phyloP scores from a whole-genome alignment of 2,113 vertebrate genomes.

The Vidua macroura region DNA sequence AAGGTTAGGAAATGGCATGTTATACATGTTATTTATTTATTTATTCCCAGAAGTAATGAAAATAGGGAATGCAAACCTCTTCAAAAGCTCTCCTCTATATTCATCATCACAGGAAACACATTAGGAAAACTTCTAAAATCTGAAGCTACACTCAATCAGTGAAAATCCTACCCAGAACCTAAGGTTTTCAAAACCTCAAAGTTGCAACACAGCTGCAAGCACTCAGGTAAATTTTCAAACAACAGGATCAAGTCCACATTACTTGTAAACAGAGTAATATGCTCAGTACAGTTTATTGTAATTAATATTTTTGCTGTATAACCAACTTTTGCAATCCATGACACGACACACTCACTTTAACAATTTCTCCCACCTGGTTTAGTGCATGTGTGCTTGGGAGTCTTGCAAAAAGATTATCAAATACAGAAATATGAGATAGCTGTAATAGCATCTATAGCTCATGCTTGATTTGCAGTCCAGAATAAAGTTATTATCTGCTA shows the following conservation, averaged over 20 bases:
- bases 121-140: neutral
- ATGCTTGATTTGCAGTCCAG: neutral
- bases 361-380: neutral
- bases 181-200: neutral
- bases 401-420: neutral
- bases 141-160: neutral
- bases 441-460: neutral
- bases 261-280: neutral
- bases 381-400: neutral
- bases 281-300: neutral
- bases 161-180: neutral
- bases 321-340: neutral
- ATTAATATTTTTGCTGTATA: neutral
- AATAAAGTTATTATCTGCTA: neutral
- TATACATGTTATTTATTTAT: neutral
- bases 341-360: neutral
- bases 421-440: neutral
- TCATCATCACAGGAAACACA: neutral
- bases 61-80: neutral
- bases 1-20: neutral
- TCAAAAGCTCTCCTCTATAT: neutral
- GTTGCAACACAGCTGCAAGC: neutral
- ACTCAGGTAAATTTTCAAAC: neutral
- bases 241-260: neutral
- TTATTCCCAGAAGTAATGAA: neutral